Percentiles rank a stretch among this genome's conserved stretches.
phyloP scores from a whole-genome alignment of 53 echinoderm and acorn worm genomes.

The Holothuria leucospilota region DNA sequence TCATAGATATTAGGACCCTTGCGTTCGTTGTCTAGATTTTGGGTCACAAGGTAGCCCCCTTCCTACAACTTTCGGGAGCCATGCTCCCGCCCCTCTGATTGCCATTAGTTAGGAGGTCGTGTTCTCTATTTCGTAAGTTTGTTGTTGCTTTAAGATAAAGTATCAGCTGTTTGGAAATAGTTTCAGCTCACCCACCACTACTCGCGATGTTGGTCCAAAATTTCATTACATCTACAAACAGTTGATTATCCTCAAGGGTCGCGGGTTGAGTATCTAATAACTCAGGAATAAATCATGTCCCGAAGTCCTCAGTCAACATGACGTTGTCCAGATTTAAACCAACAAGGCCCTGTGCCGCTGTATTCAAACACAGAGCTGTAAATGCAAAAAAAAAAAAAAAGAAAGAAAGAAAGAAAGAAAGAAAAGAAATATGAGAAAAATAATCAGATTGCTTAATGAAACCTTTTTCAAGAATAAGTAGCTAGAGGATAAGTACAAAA shows the following conservation, averaged over 20 bases:
- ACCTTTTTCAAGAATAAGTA: no score
- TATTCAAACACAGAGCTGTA: conserved; percentile 23
- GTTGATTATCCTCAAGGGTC: conserved; percentile 47
- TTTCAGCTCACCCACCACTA: not conserved
- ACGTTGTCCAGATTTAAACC: conserved; percentile 47
- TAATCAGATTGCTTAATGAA: not conserved
- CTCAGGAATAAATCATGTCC: conserved; percentile 23
- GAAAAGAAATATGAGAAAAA: not conserved
- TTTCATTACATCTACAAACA: conserved; percentile 73
- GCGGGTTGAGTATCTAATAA: conserved; percentile 1
- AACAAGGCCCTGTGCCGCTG: conserved; percentile 19
- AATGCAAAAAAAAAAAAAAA: not conserved
- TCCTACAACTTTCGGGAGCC: no score
- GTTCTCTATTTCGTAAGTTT: no score
- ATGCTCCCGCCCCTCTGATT: no score
- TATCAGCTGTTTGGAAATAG: no score
- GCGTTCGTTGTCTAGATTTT: no score
- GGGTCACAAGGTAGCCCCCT: no score
- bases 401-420: not conserved
- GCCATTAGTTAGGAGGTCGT: no score
- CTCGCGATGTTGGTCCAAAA: conserved; percentile 80
- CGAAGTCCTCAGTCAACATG: conserved; percentile 56
- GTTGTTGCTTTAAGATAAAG: no score
- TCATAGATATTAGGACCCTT: no score
- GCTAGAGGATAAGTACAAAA: no score